phyloP scores from a whole-genome alignment of 1,140 invertebrate species.

The Papilio polyxenes region DNA sequence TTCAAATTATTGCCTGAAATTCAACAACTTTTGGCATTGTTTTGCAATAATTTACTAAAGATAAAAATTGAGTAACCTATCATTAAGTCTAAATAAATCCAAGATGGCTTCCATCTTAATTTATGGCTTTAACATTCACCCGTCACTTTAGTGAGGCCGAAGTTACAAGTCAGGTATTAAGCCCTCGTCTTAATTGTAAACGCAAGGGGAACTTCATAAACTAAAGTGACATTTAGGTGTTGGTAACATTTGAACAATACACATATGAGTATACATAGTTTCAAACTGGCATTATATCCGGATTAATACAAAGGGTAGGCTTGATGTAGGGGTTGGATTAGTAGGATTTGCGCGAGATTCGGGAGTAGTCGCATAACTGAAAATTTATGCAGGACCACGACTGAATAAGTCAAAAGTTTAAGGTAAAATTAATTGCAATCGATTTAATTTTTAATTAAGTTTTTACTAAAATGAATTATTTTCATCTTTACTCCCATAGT shows the following conservation, averaged over 20 bases:
- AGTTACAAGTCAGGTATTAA: conserved; percentile 11
- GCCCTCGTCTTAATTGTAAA: not conserved
- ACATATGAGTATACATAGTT: conserved; percentile 8
- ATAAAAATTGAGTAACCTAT: not conserved
- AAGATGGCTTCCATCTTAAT: not conserved
- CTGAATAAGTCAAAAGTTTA: not conserved
- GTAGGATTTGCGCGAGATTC: not conserved
- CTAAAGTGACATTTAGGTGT: not conserved
- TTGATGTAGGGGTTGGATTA: not conserved
- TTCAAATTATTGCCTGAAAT: no score
- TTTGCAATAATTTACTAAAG: no score
- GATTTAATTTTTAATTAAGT: no score
- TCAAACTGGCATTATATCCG: not conserved
- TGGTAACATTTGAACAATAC: conserved; percentile 1
- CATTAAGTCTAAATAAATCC: not conserved
- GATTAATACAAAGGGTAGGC: conserved; percentile 3
- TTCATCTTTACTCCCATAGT: no score
- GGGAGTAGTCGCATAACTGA: not conserved
- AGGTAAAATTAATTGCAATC: not conserved
- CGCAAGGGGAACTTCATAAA: conserved; percentile 10
- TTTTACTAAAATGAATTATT: no score
- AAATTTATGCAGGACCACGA: conserved; percentile 8
- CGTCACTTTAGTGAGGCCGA: not conserved
- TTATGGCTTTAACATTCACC: not conserved
- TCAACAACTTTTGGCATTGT: no score